Base-by-base conservation (phyloP, 2,888 invertebrate genomes). In the Corythucha ciliata region DNA sequence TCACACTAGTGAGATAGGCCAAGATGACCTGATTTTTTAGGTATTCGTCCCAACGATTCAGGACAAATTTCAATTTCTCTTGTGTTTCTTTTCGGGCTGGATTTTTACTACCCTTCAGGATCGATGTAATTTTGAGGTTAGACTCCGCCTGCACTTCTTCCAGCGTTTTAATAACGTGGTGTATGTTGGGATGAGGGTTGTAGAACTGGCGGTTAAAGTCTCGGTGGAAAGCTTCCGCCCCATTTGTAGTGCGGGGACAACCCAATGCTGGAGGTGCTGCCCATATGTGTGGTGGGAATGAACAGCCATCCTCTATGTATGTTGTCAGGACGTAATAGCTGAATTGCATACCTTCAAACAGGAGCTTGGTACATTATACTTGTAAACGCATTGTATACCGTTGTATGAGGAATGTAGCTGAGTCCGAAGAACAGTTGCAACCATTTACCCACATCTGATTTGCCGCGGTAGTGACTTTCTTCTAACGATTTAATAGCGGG, bases 201-300 rank as follows among this genome's bases (percentile, higher is more conserved):
- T 37, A 37, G 22, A 37, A 37, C 22, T 37, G 37, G 20, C 37
- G 7, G 37, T 37, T 37, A 22, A 37, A 37, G 22, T 37, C 37
- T 37, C 20, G 34, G n/a, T n/a, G n/a, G 18, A 34, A 16, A 34
- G 6, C 34, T 10, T 6, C n/a, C n/a, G n/a, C n/a, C n/a, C n/a
- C n/a, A n/a, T n/a, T n/a, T n/a, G n/a, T n/a, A n/a, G n/a, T n/a
- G n/a, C n/a, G n/a, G n/a, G n/a, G n/a, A n/a, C n/a, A n/a, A n/a
- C n/a, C n/a, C n/a, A n/a, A n/a, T n/a, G n/a, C n/a, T n/a, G n/a
- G n/a, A n/a, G n/a, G n/a, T n/a, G n/a, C n/a, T n/a, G n/a, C n/a
- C n/a, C n/a, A n/a, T n/a, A n/a, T n/a, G n/a, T n/a, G 75, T n/a
- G 21, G 39, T 21, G 41, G 25, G 26, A 41, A 32, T 16, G 33